Base-by-base conservation (phyloP, 1,140 invertebrate species). In the Lerema accius region DNA sequence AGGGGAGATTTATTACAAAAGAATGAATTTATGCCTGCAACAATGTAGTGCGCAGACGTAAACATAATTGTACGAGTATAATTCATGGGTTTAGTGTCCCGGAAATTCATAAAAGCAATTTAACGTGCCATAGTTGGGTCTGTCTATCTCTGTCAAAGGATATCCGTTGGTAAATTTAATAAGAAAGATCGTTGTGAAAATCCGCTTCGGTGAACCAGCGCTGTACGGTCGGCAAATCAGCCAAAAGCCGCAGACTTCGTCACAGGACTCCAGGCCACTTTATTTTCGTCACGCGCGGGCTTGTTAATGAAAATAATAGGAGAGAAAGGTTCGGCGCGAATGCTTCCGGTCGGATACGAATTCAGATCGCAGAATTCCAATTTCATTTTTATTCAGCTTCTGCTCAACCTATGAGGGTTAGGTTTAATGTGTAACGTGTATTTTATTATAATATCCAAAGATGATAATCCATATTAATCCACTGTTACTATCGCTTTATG, bases 301-400 rank as follows among this genome's bases (percentile, higher is more conserved):
- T 78, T 78, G 80, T 79, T 85, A 86, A 84, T 84, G 80, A 83
- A 82, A 84, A 86, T 84, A 86, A 86, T 84, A 84, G 78, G 65
- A 76, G 69, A 76, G 68, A 71, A 78, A 74, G 69, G 72, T 53
- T 61, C 50, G 46, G 64, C 71, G 63, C 56, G 60, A 68, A 80
- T 3, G 50, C 61, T 23, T 43, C 63, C 45, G 53, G 23, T 1
- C 26, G 46, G 11, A 13, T 42, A 16, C 11, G 13, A 62, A n/a
- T 64, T 59, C 45, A 11, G 16, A 32, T 59, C 26, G 6, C 15
- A 39, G 19, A 50, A 55, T 67, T 13, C 23, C 42, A 26, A 55
- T 51, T 23, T 56, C 37, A 40, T 53, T 53, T 60, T 60, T 60
- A 32, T 45, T 48, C 56, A 15, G 43, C 11, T 28, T 32, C n/a